Evolutionary conservation across 2,797 vertebrate species (phyloP).

Genomic region (Sebastes vulpes): DNA sequence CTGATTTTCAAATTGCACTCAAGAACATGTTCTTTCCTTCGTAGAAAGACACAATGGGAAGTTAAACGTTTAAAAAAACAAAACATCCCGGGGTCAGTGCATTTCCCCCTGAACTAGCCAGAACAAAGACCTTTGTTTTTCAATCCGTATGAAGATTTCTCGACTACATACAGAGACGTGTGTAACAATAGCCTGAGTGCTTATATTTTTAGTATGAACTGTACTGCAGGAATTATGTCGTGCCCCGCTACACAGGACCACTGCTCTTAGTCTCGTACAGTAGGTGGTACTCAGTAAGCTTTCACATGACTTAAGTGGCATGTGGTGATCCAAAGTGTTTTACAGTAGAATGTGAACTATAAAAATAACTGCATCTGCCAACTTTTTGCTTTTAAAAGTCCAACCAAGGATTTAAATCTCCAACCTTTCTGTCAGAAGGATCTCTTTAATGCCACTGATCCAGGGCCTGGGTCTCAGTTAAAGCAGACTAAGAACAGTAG

Average conservation of each 20-base stretch:
- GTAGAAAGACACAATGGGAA: not conserved
- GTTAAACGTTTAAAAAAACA: not conserved
- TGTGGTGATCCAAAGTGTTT: conserved; percentile 2
- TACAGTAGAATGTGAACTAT: not conserved
- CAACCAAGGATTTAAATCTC: not conserved
- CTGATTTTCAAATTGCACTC: not conserved
- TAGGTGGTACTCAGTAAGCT: not conserved
- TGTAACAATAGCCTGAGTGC: conserved; percentile 23
- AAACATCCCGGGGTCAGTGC: not conserved
- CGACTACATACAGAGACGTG: conserved; percentile 1
- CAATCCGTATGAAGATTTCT: conserved; percentile 11
- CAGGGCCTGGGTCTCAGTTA: not conserved
- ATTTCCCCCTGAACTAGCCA: not conserved
- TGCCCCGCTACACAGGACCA: not conserved
- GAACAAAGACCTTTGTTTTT: conserved; percentile 13
- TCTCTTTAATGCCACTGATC: not conserved
- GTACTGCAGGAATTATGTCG: not conserved
- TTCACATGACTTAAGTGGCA: not conserved
- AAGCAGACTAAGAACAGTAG: not conserved
- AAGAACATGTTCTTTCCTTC: not conserved
- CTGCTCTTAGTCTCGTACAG: conserved; percentile 7
- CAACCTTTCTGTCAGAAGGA: not conserved
- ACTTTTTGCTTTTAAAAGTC: not conserved
- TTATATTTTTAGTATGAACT: conserved; percentile 27
- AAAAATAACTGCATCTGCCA: conserved; percentile 3